phyloP scores from a whole-genome alignment of 2,888 invertebrate species.

The Megalurothrips usitatus region DNA sequence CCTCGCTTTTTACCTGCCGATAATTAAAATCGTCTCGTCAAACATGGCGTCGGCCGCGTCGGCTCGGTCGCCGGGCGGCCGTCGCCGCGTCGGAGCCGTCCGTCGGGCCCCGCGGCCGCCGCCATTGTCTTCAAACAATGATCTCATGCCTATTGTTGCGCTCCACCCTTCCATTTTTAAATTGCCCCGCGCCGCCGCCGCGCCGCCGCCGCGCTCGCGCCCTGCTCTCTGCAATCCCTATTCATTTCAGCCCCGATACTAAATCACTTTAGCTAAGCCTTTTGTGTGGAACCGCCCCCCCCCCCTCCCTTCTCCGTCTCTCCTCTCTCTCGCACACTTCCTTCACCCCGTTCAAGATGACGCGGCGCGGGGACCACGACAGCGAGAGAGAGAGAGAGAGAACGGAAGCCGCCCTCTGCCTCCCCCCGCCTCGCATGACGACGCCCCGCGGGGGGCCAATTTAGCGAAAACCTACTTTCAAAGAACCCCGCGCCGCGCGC shows the following conservation, averaged over 20 bases:
- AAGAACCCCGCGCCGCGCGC: background rate
- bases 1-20: background rate
- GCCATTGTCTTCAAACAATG: constrained; percentile 26
- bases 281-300: constrained; percentile 2
- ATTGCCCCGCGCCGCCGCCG: background rate
- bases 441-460: background rate
- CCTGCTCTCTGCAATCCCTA: background rate
- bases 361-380: background rate
- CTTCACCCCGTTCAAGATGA: background rate
- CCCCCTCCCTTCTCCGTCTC: no score
- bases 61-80: background rate
- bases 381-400: background rate
- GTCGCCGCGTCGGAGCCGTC: background rate
- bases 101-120: background rate
- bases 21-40: constrained; percentile 3
- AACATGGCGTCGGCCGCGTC: background rate
- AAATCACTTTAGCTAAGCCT: constrained; percentile 26
- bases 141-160: constrained; percentile 21
- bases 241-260: constrained; percentile 11
- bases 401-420: no score
- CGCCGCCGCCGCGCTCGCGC: background rate
- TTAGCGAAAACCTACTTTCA: constrained; percentile 9
- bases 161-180: constrained; percentile 11
- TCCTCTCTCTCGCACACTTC: no score
- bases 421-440: no score